Base-by-base conservation (phyloP, 2,797 vertebrate species). In the Morelia viridis region DNA sequence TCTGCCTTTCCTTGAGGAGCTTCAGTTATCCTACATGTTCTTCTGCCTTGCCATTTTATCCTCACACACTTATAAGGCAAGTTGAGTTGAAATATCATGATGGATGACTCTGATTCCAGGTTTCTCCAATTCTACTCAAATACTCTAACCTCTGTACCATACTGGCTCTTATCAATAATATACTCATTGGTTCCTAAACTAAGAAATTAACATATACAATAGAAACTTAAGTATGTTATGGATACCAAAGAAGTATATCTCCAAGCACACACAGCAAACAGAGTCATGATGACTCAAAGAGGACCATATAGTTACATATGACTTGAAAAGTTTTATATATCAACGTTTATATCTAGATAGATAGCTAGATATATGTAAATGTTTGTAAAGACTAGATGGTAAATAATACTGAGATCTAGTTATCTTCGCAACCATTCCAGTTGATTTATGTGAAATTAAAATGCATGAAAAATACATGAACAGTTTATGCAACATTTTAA, bases 381-480 rank as follows among this genome's bases (percentile, higher is more conserved):
- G 84, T 90, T n/a, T 35, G 26, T 60, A 0, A 0, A 90, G 91
- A 95, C 94, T 92, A 91, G 22, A 92, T 71, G 87, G 91, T 94
- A 92, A 93, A 57, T 89, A 93, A 94, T 94, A 93, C 87, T 91
- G 94, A 91, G 88, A 90, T 95, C 92, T 91, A 95, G 94, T 93
- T 68, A 83, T 95, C 56, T 31, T 26, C 61, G 26, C 46, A 50
- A 5, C 7, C 90, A 64, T 0, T 80, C 80, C 85, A 91, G 46
- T 89, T 94, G 71, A 96, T 96, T 96, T 97, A 95, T 96, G 95
- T 95, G 90, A 94, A 85, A 62, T 95, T 95, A 95, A 96, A 95
- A 97, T 97, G 91, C 84, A 94, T 64, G 89, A 92, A 92, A 96
- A 95, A 95, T 93, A 92, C 50, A 93, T 91, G 92, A 95, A 90